phyloP scores from a whole-genome alignment of 2,888 invertebrate species.

The Malacosoma neustria region DNA sequence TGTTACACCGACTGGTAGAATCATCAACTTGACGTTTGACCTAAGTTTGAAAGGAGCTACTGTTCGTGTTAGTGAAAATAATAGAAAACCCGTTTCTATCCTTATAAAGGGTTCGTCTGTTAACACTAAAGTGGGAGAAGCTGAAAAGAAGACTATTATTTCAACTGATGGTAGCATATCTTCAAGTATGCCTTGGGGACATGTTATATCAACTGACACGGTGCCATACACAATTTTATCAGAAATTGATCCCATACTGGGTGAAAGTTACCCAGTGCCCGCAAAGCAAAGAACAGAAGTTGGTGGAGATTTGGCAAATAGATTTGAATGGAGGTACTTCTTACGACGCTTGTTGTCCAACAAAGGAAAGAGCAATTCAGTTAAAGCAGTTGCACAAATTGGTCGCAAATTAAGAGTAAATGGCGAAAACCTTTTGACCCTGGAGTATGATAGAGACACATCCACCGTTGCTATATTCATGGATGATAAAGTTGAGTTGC shows the following conservation, averaged over 20 bases:
- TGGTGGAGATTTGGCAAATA: constrained; percentile 91
- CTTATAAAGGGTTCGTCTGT: constrained; percentile 91
- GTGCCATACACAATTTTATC: constrained; percentile 92
- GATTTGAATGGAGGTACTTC: constrained; percentile 97
- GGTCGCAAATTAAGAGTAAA: constrained; percentile 91
- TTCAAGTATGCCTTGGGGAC: constrained; percentile 89
- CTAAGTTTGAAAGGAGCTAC: constrained; percentile 93
- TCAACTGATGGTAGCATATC: constrained; percentile 89
- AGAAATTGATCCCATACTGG: constrained; percentile 91
- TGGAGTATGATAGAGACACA: constrained; percentile 93
- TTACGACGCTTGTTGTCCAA: constrained; percentile 81
- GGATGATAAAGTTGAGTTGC: constrained; percentile 88
- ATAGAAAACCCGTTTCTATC: constrained; percentile 88
- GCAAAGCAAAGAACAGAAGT: constrained; percentile 93
- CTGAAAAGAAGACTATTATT: constrained; percentile 86
- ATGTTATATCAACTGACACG: constrained; percentile 90
- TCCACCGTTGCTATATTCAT: constrained; percentile 91
- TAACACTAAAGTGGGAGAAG: constrained; percentile 86
- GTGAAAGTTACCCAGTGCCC: constrained; percentile 93
- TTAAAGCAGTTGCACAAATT: constrained; percentile 85
- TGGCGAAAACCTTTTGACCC: constrained; percentile 90
- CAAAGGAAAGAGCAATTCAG: constrained; percentile 67
- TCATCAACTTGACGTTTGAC: constrained; percentile 90
- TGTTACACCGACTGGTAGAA: constrained; percentile 96
- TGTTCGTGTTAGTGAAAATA: constrained; percentile 88